These are phyloP conservation scores for Paratilapia polleni DNA, from an alignment of 2,113 vertebrate species.

Conservation along the genomic window DNA sequence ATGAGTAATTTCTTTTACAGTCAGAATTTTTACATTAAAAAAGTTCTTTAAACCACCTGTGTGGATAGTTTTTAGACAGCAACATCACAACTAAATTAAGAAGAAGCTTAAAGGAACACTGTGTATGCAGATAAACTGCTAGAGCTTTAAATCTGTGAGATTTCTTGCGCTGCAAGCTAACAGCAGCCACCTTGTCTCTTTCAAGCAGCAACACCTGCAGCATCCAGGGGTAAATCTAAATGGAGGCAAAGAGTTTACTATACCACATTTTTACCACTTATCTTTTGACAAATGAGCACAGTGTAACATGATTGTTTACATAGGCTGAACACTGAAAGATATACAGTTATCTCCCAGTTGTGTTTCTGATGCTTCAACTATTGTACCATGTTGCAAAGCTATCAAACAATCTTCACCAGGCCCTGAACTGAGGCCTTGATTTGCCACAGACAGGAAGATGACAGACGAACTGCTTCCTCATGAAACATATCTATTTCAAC, in stretches of 20 bases:
- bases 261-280: background rate
- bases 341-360: background rate
- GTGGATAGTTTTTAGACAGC: too few species aligned
- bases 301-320: background rate
- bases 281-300: background rate
- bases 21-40: too few species aligned
- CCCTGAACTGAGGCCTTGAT: background rate
- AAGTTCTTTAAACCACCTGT: too few species aligned
- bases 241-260: background rate
- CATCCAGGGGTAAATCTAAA: background rate
- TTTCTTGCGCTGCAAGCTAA: background rate
- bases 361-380: background rate
- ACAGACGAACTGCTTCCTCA: slow-evolving; percentile 8
- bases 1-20: too few species aligned
- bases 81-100: background rate
- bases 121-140: background rate
- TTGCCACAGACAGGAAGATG: slow-evolving; percentile 29
- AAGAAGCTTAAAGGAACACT: too few species aligned
- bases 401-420: background rate
- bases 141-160: background rate
- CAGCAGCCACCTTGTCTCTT: background rate
- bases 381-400: background rate
- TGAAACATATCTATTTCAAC: background rate
- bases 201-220: background rate
- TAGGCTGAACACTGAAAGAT: background rate